Evolutionary conservation across 2,113 vertebrate genomes (phyloP), one percentile per base, ranked within the genome.

Genomic region (Pelobates fuscus): DNA sequence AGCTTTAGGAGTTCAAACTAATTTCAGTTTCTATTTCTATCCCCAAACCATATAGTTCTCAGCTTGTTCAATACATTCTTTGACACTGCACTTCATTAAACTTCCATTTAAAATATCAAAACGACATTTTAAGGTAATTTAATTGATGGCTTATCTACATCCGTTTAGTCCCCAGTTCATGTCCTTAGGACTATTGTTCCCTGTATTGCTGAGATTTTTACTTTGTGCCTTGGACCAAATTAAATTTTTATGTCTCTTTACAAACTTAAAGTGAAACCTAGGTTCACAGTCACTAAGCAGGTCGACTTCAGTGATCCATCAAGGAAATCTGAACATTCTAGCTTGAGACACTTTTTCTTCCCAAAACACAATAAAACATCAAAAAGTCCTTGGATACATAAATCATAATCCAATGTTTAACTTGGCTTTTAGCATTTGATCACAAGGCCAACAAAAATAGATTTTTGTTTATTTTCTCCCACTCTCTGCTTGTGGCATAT

Each of bases 41-140:
- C 78, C 74, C 77, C 68, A 76, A 73, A 85, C 76, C 61, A 43
- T 62, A 58, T 44, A 77, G 27, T 78, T 83, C 76, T 79, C 76
- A 86, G 71, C 81, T 80, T 77, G 68, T 84, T 81, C 61, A 67
- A 63, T 64, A 57, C 76, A 76, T 84, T 78, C 37, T 70, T 88
- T 88, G 81, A 82, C 83, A 84, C 82, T 84, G 77, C 81, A 78
- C 84, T 84, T 86, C 85, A 86, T 90, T 87, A 87, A 86, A 81
- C n/a, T 74, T 85, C 86, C 82, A 82, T 89, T 89, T 85, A 59
- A 2, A 80, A 81, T 83, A 82, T 81, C 68, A 82, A 80, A 89
- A 85, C 74, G 67, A 83, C 79, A 83, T 79, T 75, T 81, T 75
- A 78, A 52, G 77, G 54, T 84, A 81, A 81, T 71, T 68, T 23